Evolutionary conservation across 2,797 vertebrate genomes (phyloP), one percentile per base, ranked within the genome.

Genomic region (Etheostoma nigrum): DNA sequence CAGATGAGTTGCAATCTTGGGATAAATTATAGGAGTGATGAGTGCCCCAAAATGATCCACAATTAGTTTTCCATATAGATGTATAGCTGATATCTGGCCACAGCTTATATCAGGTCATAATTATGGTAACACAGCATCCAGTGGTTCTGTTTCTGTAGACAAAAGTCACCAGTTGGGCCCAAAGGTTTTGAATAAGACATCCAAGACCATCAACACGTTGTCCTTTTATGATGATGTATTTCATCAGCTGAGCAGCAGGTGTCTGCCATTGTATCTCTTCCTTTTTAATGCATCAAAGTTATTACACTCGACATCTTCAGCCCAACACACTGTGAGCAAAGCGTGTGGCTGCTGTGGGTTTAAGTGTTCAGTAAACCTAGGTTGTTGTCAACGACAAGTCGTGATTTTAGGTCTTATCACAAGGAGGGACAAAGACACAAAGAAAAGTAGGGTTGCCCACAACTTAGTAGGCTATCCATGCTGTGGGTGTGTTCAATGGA

Each of bases 401-500:
- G 1, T 30, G 5, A 30, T 30, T 30, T 27, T 0, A 27, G 47
- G 61, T 51, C 42, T 64, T 5, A 30, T 42, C 16, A 65, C 5
- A n/a, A 16, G 59, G 4, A 59, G 27, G 64, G 13, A 44, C 1
- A 68, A 33, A 55, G 8, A 12, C 25, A 16, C 40, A 54, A 23
- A 58, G 11, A 53, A 8, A 52, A 23, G 62, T 49, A 52, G 21
- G 54, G 27, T 21, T 69, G 54, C 15, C 8, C 67, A 64, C 61
- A 59, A 49, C 57, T 73, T 71, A 33, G 70, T 12, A 30, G 40
- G 40, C 11, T n/a, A 49, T 65, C 40, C 75, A 40, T 12, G 36
- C 64, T 12, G 45, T 47, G 63, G 79, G 82, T 72, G 59, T 64
- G 16, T 53, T 90, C 76, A 88, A 85, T 84, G 62, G 78, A 92